Evolutionary conservation across 1,140 invertebrate species (phyloP), one percentile per base, ranked within the genome.

Genomic region (Sarcophaga peregrina): DNA sequence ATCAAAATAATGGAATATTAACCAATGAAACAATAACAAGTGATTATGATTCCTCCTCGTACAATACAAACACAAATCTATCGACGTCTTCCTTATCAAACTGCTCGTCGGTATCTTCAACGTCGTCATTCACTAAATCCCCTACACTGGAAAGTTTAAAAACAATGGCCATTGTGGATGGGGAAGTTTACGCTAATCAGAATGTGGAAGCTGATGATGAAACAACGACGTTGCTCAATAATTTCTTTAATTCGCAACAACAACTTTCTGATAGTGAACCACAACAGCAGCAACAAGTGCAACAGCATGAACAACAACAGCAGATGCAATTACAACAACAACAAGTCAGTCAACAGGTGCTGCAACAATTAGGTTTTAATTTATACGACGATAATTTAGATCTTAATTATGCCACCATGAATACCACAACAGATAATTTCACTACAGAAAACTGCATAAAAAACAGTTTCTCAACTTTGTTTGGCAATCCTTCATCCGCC

Each of bases 261-360:
- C 45, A 68, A 37, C 25, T 37, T 37, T 1, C 25, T 37, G 25
- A 37, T 37, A 58, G 17, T 62, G 48, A 5, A 8, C 45, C 25
- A 8, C 48, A 68, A 82, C 58, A 37, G 50, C 58, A 46, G 25
- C 81, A 54, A 54, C 62, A 72, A 47, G 10, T 15, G 46, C 74
- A n/a, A 17, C 46, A 50, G 75, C 37, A 46, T 13, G 10, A 73
- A 45, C 74, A 75, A 37, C 25, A 73, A 45, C 74, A 50, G n/a
- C 7, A 50, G 47, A 11, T 17, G 45, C 76, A 86, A 85, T 82
- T 83, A 85, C 81, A 80, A 73, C 82, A 85, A 47, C 85, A 78
- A 82, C 84, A 84, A 81, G 80, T 80, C 84, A 84, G 68, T 84
- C 88, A 89, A 89, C 88, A 89, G 88, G 88, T 89, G 88, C 86